A percentile compares a stretch with the other conserved stretches of the same genome.
These are phyloP conservation scores for Melanerpes formicivorus DNA, from an alignment of 2,113 vertebrate species.

Conservation along the genomic window DNA sequence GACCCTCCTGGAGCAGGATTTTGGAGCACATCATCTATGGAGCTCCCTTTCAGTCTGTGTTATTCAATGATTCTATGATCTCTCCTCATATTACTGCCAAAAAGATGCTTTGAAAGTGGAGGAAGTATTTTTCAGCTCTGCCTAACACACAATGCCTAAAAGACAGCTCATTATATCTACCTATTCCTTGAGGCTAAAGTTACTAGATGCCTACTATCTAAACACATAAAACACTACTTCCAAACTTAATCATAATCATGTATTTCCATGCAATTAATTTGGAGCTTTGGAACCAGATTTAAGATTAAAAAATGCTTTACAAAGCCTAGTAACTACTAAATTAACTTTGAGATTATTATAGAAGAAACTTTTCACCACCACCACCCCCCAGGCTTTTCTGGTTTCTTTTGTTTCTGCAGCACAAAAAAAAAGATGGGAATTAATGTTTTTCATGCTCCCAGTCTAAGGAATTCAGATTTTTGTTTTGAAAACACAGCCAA, in stretches of 20 bases:
- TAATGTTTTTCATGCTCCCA: constrained; percentile 37
- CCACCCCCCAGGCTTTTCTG: neutral
- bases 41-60: neutral
- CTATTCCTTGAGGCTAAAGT: neutral
- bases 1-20: neutral
- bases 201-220: neutral
- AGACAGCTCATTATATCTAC: neutral
- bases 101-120: neutral
- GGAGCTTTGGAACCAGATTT: constrained; percentile 63
- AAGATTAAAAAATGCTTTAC: constrained; percentile 23
- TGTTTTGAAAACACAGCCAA: constrained; percentile 50
- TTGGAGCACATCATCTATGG: neutral
- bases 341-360: constrained; percentile 51
- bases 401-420: constrained; percentile 7
- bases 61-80: neutral
- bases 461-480: constrained; percentile 36
- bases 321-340: neutral
- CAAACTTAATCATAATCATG: constrained; percentile 54
- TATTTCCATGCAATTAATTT: constrained; percentile 56
- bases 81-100: neutral
- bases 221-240: constrained; percentile 32
- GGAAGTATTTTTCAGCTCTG: neutral
- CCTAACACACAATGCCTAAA: neutral
- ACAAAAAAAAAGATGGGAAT: constrained; percentile 1
- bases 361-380: neutral